These are phyloP conservation scores for Phrynocephalus guinanensis DNA, from an alignment of 2,797 vertebrate species.

Conservation along the genomic window DNA sequence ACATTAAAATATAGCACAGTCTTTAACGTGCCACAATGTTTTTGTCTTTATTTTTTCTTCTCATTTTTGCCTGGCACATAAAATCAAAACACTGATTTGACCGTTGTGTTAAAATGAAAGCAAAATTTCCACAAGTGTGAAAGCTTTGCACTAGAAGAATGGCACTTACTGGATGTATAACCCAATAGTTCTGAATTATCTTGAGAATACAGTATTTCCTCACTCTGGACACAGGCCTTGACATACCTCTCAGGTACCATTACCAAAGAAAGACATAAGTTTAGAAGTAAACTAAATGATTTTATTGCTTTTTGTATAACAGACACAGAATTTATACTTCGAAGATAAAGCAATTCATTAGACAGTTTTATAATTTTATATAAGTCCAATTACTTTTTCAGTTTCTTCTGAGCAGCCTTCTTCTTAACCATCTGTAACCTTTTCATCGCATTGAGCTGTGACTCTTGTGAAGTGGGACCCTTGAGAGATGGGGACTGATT, in stretches of 20 bases:
- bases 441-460: constrained; percentile 96
- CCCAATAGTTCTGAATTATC: not conserved
- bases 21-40: no score
- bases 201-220: not conserved
- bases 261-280: constrained; percentile 4
- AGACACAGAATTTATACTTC: not conserved
- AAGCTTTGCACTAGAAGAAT: not conserved
- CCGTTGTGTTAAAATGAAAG: not conserved
- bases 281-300: not conserved
- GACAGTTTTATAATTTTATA: constrained; percentile 58
- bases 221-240: no score
- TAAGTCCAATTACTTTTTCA: constrained; percentile 86
- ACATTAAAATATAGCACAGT: no score
- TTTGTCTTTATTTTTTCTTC: no score
- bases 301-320: constrained; percentile 21
- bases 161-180: not conserved
- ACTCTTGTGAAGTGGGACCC: constrained; percentile 93
- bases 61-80: no score
- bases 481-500: constrained; percentile 81
- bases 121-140: not conserved
- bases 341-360: not conserved
- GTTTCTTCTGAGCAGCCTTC: constrained; percentile 97
- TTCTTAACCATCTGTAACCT: constrained; percentile 97
- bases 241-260: no score
- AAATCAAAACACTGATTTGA: not conserved